phyloP scores from a whole-genome alignment of 2,113 vertebrate species.

The Porphyrio hochstetteri region DNA sequence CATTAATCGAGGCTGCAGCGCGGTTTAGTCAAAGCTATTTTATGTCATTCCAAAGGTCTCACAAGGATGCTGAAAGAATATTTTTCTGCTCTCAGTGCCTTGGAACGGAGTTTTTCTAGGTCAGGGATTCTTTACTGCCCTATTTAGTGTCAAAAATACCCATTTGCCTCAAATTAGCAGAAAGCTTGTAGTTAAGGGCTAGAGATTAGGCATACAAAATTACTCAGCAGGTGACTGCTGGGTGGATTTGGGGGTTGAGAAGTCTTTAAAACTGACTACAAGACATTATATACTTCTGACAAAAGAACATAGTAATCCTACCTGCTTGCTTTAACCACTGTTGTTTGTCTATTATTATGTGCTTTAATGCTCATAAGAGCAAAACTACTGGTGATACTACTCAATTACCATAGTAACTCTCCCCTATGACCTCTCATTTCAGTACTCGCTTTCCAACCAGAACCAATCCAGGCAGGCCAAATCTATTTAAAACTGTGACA shows the following conservation, averaged over 20 bases:
- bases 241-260: slow-evolving; percentile 87
- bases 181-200: slow-evolving; percentile 81
- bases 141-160: slow-evolving; percentile 84
- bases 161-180: slow-evolving; percentile 85
- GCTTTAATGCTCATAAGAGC: slow-evolving; percentile 89
- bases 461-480: slow-evolving; percentile 79
- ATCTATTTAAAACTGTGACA: slow-evolving; percentile 80
- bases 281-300: slow-evolving; percentile 96
- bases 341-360: slow-evolving; percentile 91
- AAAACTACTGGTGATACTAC: slow-evolving; percentile 90
- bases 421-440: slow-evolving; percentile 83
- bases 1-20: slow-evolving; percentile 69
- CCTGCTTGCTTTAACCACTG: slow-evolving; percentile 96
- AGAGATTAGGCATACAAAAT: slow-evolving; percentile 89
- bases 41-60: slow-evolving; percentile 73
- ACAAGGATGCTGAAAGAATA: slow-evolving; percentile 78
- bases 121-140: slow-evolving; percentile 79
- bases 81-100: slow-evolving; percentile 76
- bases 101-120: slow-evolving; percentile 79
- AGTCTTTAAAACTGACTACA: slow-evolving; percentile 97
- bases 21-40: slow-evolving; percentile 71
- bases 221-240: slow-evolving; percentile 84
- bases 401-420: slow-evolving; percentile 99
- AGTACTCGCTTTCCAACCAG: slow-evolving; percentile 70
- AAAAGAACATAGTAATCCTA: slow-evolving; percentile 96